Evolutionary conservation across 2,797 vertebrate species (phyloP).

Genomic region (Psittacula derbiana): DNA sequence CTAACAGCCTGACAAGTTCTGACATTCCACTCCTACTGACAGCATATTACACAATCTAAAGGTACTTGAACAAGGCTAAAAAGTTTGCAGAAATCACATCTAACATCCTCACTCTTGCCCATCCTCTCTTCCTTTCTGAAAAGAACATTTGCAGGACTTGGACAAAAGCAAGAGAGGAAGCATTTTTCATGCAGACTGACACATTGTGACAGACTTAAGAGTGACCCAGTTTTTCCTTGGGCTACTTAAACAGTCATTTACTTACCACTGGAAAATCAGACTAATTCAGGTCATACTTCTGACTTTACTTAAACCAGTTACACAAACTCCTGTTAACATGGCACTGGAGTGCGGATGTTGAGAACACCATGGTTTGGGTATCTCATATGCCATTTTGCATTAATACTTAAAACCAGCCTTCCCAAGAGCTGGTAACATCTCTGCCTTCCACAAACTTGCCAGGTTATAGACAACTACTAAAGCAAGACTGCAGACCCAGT

Average conservation of each 20-base stretch:
- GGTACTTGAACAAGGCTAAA: not conserved
- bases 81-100: not conserved
- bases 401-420: not conserved
- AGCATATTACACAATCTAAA: not conserved
- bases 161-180: not conserved
- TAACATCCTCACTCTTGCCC: not conserved
- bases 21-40: not conserved
- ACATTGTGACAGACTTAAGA: not conserved
- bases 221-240: not conserved
- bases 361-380: not conserved
- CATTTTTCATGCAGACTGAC: not conserved
- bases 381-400: accelerated
- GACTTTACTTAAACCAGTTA: not conserved
- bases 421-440: not conserved
- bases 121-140: not conserved
- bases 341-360: not conserved
- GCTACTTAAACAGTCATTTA: not conserved
- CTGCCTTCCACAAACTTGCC: not conserved
- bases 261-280: not conserved
- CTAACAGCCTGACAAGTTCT: not conserved
- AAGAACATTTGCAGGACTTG: not conserved
- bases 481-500: not conserved
- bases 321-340: not conserved
- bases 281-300: not conserved
- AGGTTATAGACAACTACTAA: not conserved